Base-by-base conservation (phyloP, 2,113 vertebrate species). In the Entomyzon cyanotis region DNA sequence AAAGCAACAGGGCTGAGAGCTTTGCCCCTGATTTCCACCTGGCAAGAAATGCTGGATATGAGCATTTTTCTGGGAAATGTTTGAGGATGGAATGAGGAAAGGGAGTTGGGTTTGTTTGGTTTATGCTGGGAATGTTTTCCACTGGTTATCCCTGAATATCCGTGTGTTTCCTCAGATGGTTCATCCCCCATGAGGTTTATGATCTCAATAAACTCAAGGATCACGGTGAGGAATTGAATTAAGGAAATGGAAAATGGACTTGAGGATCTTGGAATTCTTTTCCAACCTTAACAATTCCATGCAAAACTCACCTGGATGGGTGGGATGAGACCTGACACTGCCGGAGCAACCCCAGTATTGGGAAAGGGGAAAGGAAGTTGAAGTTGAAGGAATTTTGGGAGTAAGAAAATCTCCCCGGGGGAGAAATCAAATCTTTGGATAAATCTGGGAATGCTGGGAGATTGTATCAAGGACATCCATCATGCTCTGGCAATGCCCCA, bases 161-260 rank as follows among this genome's bases (percentile, higher is more conserved):
- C 0, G 0, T 2, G 13, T 6, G 6, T 16, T 52, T 47, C 30
- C n/a, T 14, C 0, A 18, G 78, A 10, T 11, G 21, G 33, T 70
- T 71, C 28, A 10, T 22, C 52, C 8, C 6, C 8, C 59, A 4
- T n/a, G 33, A 77, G 59, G 5, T 55, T 46, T 27, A 0, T 0
- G 3, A 25, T 11, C 18, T 12, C 18, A 8, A 12, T 5, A 10
- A 84, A 46, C 18, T 64, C 82, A 3, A 14, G 47, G 56, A 52
- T 42, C 20, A 2, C 0, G 6, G 33, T 0, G 9, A 73, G n/a
- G 69, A 19, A 33, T 6, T 18, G 49, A 6, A 33, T 56, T 5
- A 23, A 47, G 19, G n/a, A 27, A 73, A 1, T 23, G 59, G 41
- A 41, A 56, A 85, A 49, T 2, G 59, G 42, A n/a, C 7, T 20